Conservation (phyloP, 53 echinoderm and acorn worm genomes). For the Actinopyga echinites region DNA sequence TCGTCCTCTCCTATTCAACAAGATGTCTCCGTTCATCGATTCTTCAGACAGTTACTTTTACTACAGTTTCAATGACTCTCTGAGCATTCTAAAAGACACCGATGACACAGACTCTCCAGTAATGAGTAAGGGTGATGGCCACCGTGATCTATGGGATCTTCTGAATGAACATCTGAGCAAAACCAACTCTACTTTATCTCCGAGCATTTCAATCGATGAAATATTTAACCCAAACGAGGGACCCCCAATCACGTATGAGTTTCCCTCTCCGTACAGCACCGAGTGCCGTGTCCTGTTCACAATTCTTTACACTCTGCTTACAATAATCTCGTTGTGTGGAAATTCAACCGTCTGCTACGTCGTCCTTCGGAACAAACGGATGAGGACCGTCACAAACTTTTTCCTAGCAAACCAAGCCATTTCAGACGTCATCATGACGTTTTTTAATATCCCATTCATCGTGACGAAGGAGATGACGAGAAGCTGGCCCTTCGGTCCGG, state of each 20-base stretch:
- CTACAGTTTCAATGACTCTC: too few relatives aligned
- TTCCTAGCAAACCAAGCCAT: conserved; percentile 92
- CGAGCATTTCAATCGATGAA: too few relatives aligned
- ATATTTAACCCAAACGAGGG: too few relatives aligned
- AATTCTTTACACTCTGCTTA: conserved; percentile 65
- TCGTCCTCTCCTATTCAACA: too few relatives aligned
- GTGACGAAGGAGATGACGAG: conserved; percentile 64
- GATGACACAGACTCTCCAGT: too few relatives aligned
- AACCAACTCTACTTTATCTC: too few relatives aligned
- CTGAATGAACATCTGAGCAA: too few relatives aligned
- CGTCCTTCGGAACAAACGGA: conserved; percentile 74
- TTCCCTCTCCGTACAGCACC: conserved; percentile 51
- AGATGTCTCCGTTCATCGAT: too few relatives aligned
- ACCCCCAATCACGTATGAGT: background rate
- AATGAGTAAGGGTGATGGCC: too few relatives aligned
- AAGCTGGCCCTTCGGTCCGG: conserved; percentile 76
- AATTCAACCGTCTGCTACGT: conserved; percentile 87
- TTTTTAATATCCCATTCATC: conserved; percentile 87
- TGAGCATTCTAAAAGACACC: too few relatives aligned
- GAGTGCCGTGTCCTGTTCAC: conserved; percentile 64
- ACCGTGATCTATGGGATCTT: too few relatives aligned
- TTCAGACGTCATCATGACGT: conserved; percentile 83
- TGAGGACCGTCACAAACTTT: conserved; percentile 93
- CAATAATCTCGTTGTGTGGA: conserved; percentile 74
- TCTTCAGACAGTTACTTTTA: too few relatives aligned